Conservation (phyloP, 2,113 vertebrate species). For the Corythoichthys haematopterus region DNA sequence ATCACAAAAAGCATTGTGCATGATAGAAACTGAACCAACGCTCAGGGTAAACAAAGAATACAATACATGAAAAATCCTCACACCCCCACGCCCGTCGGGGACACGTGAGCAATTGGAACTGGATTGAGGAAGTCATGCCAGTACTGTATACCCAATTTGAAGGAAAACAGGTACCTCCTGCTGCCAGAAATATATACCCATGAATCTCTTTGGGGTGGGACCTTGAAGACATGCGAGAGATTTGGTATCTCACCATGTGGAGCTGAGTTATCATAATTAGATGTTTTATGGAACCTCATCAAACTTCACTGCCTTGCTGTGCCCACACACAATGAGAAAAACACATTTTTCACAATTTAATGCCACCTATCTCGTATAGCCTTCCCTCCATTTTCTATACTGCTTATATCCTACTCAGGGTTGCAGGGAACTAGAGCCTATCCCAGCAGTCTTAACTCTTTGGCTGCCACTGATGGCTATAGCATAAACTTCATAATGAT, state of each 20-base stretch:
- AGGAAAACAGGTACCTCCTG: neutral
- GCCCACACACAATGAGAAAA: neutral
- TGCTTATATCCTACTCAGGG: neutral
- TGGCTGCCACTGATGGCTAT: too few species aligned
- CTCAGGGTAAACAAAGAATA: neutral
- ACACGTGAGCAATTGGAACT: neutral
- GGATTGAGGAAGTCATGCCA: neutral
- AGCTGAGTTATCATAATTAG: neutral
- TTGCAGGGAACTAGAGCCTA: neutral
- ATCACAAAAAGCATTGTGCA: neutral
- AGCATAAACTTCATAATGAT: too few species aligned
- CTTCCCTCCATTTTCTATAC: neutral
- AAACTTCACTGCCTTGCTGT: neutral
- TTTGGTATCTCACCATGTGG: neutral
- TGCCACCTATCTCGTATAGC: neutral
- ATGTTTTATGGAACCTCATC: neutral
- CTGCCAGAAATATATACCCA: neutral
- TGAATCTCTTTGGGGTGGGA: neutral
- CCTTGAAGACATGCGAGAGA: neutral
- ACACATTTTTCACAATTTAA: neutral
- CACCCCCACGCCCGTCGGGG: neutral
- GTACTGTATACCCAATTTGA: neutral
- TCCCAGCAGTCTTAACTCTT: neutral
- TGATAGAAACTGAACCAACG: neutral
- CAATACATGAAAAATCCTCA: neutral